A percentile compares a stretch with the other conserved stretches of the same genome.
These are phyloP conservation scores for Ictalurus punctatus DNA, from an alignment of 2,113 vertebrate species.

Conservation along the genomic window DNA sequence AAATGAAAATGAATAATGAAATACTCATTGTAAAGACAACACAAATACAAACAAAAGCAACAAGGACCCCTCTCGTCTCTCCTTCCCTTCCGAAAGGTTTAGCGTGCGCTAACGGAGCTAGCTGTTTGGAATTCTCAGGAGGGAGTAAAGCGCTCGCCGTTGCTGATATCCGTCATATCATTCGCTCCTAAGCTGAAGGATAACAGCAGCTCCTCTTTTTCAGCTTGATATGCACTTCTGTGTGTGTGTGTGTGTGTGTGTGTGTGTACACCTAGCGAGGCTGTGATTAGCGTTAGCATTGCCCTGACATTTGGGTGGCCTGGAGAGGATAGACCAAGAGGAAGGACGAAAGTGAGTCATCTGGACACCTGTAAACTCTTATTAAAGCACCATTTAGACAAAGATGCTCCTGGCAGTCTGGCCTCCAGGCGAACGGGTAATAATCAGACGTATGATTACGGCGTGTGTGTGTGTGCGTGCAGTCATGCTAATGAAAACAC, in stretches of 20 bases:
- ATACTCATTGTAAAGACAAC: background rate
- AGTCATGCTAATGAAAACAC: background rate
- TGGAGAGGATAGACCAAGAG: conserved; percentile 60
- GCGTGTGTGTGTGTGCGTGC: conserved; percentile 56
- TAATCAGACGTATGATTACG: conserved; percentile 75
- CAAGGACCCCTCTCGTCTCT: background rate
- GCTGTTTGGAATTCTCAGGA: background rate
- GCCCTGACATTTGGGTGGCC: conserved; percentile 31
- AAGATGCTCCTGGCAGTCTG: conserved; percentile 70
- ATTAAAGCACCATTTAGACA: conserved; percentile 77
- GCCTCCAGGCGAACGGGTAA: conserved; percentile 74
- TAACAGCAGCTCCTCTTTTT: background rate
- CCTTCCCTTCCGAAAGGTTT: background rate
- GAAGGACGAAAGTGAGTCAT: conserved; percentile 66
- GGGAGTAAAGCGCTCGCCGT: background rate
- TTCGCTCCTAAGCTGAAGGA: conserved; percentile 11
- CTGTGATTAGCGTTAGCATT: conserved; percentile 68
- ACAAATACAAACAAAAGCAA: background rate
- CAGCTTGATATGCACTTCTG: background rate
- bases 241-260: conserved; percentile 18
- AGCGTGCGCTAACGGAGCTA: background rate
- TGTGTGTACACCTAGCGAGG: conserved; percentile 53
- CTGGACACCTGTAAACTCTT: conserved; percentile 70
- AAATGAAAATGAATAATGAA: background rate
- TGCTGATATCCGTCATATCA: background rate